Evolutionary conservation across 2,797 vertebrate genomes (phyloP), one percentile per base, ranked within the genome.

Genomic region (Cephalopachus bancanus): DNA sequence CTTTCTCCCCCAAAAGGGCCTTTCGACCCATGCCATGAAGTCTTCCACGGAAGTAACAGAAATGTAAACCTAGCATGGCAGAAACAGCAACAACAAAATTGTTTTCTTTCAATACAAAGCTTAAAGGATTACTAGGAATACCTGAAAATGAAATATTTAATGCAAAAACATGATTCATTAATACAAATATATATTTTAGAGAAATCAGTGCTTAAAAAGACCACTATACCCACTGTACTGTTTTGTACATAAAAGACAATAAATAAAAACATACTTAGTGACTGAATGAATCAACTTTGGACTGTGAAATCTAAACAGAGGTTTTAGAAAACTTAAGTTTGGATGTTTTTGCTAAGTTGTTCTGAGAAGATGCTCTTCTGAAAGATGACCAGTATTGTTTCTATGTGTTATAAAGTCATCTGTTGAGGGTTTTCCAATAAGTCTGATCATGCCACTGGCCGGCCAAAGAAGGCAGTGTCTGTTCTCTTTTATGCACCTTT

Each of bases 291-390:
- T 65, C 53, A 44, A 33, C 30, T 16, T 60, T 22, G n/a, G 44
- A 72, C 67, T 72, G 11, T 8, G n/a, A 30, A 78, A 67, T 92
- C 14, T 75, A 72, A 91, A 94, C 19, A 83, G 59, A 86, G 14
- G 24, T 51, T 83, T 83, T 22, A 17, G 75, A 57, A 94, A 89
- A 92, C 53, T 64, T 69, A 24, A 86, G 91, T 24, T 65, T 59
- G 33, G 24, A 64, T 72, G 62, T 88, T 74, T 92, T 49, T 60
- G 30, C 83, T 84, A 44, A 51, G 26, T 14, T 64, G 60, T 28
- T 92, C 65, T 92, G 57, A 92, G 87, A 96, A 92, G 89, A 96
- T 84, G 55, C 24, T 88, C 28, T 83, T 89, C 83, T 62, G 44
- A 67, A 90, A 84, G 59, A 84, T 94, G 60, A 64, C 11, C 17